phyloP scores from a whole-genome alignment of 2,113 vertebrate species.

The Rhinichthys klamathensis region DNA sequence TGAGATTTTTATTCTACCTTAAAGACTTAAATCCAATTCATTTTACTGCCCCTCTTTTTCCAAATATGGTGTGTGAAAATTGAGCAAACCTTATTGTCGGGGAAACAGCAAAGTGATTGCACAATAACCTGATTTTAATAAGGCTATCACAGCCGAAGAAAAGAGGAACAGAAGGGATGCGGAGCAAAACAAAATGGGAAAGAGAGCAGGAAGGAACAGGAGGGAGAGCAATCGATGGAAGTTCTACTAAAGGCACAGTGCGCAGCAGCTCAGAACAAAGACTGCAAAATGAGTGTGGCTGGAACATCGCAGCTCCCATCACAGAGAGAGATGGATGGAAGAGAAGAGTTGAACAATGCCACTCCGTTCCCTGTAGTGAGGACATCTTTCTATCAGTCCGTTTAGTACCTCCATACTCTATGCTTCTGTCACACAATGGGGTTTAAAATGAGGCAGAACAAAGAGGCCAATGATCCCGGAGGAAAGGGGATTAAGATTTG shows the following conservation, averaged over 20 bases:
- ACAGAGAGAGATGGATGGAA: constrained; percentile 1
- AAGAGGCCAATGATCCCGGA: not conserved
- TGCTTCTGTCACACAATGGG: constrained; percentile 15
- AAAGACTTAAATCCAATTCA: constrained; percentile 10
- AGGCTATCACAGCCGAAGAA: constrained; percentile 10
- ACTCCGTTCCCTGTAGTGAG: not conserved
- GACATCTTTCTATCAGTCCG: constrained; percentile 20
- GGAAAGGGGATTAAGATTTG: constrained; percentile 30
- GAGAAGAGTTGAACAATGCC: constrained; percentile 32
- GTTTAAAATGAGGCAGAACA: constrained; percentile 26
- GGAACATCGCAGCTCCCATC: not conserved
- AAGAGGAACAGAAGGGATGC: not conserved
- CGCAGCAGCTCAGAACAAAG: constrained; percentile 34
- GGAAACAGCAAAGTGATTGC: constrained; percentile 6
- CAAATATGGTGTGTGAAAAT: constrained; percentile 9
- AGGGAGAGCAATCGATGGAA: constrained; percentile 41
- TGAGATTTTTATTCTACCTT: not conserved
- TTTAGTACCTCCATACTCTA: not conserved
- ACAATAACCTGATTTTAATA: constrained; percentile 42
- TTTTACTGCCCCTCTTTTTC: not conserved
- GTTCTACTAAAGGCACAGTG: constrained; percentile 29
- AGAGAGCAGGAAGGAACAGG: constrained; percentile 53
- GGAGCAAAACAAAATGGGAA: constrained; percentile 45
- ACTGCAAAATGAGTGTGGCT: constrained; percentile 4
- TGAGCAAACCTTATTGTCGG: not conserved